phyloP scores from a whole-genome alignment of 2,113 vertebrate species.

The Caranx ignobilis region DNA sequence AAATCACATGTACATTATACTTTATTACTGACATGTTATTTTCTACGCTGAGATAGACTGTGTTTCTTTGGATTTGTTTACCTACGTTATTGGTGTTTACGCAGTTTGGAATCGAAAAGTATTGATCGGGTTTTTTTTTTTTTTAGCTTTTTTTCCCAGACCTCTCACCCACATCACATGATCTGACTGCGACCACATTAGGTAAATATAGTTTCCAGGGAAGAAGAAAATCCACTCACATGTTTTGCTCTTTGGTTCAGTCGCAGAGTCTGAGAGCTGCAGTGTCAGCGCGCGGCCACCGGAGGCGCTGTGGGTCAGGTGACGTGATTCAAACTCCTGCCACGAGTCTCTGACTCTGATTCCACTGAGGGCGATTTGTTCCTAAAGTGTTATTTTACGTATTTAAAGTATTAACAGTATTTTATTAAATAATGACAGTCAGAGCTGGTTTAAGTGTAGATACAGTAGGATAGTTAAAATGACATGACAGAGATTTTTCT shows the following conservation, averaged over 20 bases:
- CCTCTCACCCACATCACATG: background rate
- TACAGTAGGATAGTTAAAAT: conserved; percentile 27
- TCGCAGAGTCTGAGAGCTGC: too few relatives aligned
- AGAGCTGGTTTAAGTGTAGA: conserved; percentile 37
- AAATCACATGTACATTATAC: background rate
- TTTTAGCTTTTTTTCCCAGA: too few relatives aligned
- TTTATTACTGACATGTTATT: background rate
- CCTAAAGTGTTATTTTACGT: conserved; percentile 22
- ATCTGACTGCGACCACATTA: background rate
- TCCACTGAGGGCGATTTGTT: conserved; percentile 8
- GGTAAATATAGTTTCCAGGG: background rate
- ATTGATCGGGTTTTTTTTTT: background rate
- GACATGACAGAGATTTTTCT: background rate
- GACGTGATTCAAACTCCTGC: background rate
- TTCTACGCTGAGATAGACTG: too few relatives aligned
- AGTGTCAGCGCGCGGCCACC: background rate
- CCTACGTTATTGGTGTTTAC: background rate
- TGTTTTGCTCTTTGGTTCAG: background rate
- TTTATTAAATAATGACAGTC: conserved; percentile 18
- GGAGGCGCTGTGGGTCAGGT: background rate
- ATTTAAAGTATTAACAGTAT: conserved; percentile 15
- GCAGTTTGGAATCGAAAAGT: background rate
- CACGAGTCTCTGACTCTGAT: background rate
- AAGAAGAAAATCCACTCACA: background rate
- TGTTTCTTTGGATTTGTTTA: background rate